phyloP scores from a whole-genome alignment of 2,113 vertebrate genomes.

The Sylvilagus bachmani region DNA sequence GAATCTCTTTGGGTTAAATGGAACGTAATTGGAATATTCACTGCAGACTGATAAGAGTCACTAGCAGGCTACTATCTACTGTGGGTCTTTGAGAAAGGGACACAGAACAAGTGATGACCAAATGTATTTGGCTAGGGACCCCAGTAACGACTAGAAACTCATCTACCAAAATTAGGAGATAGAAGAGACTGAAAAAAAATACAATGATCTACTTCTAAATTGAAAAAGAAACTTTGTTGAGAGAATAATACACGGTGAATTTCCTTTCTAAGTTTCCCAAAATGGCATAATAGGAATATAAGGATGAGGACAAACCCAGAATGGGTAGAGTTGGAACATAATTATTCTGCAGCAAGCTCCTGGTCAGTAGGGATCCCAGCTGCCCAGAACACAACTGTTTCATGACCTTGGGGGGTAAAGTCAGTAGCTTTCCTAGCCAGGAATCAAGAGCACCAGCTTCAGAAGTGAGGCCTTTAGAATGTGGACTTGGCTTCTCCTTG shows the following conservation, averaged over 20 bases:
- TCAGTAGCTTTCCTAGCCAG: constrained; percentile 21
- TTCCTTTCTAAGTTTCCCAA: constrained; percentile 22
- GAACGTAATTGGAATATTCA: constrained; percentile 23
- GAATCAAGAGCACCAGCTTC: constrained; percentile 2
- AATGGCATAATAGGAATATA: too few species aligned
- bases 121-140: not conserved
- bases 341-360: not conserved
- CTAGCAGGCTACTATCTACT: not conserved
- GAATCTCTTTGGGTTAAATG: not conserved
- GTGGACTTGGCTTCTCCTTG: not conserved
- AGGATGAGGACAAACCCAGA: not conserved
- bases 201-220: constrained; percentile 3
- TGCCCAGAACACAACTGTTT: constrained; percentile 26
- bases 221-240: constrained; percentile 33
- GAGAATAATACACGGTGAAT: not conserved
- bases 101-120: not conserved
- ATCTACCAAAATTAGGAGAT: constrained; percentile 25
- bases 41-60: not conserved
- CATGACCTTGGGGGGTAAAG: not conserved
- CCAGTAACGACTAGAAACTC: constrained; percentile 10
- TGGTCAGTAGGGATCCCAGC: not conserved
- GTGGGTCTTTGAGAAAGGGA: not conserved
- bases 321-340: not conserved
- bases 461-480: not conserved
- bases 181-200: not conserved